Conservation (phyloP, 2,113 vertebrate species). For the Nyctereutes procyonoides region DNA sequence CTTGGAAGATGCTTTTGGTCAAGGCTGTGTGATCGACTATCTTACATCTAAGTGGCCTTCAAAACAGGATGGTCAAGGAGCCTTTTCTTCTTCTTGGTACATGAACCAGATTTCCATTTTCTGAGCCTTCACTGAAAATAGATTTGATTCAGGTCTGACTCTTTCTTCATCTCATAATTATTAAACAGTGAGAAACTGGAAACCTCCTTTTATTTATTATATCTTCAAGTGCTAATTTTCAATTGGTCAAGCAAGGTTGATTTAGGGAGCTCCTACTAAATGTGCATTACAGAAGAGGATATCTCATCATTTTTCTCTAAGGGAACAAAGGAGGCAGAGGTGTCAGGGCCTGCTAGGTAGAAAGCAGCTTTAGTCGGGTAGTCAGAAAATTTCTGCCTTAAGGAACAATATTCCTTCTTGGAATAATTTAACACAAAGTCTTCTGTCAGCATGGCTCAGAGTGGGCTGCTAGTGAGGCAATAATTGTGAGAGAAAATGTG, state of each 20-base stretch:
- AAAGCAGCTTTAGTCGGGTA: background rate
- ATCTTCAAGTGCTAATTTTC: background rate
- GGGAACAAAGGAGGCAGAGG: accelerated
- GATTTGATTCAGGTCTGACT: background rate
- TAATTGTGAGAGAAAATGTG: background rate
- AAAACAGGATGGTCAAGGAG: background rate
- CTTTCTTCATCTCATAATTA: background rate
- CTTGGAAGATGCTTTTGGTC: background rate
- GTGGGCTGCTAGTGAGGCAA: background rate
- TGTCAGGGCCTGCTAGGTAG: background rate
- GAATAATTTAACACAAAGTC: background rate
- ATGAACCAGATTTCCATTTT: background rate
- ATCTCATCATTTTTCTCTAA: background rate
- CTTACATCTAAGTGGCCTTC: background rate
- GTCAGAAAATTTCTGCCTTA: background rate
- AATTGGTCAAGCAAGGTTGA: background rate
- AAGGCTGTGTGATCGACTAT: background rate
- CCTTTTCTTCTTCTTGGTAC: background rate
- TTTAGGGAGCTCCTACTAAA: background rate
- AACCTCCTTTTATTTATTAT: background rate
- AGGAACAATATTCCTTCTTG: background rate
- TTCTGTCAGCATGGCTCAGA: background rate
- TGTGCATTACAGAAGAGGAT: background rate
- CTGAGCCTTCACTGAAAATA: background rate
- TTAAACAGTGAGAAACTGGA: background rate